Evolutionary conservation across 2,888 invertebrate species (phyloP).

Genomic region (Troilus luridus): DNA sequence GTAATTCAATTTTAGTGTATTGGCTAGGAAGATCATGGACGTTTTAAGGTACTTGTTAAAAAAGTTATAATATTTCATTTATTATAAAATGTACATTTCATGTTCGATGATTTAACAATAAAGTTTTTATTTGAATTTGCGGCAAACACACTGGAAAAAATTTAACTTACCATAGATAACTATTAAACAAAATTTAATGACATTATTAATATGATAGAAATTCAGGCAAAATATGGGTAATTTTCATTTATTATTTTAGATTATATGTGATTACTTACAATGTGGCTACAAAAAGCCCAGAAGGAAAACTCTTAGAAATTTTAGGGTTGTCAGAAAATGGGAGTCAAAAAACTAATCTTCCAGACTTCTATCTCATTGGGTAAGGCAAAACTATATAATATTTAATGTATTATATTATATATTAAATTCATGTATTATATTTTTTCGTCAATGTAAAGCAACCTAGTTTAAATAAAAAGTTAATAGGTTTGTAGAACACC

Average conservation of each 20-base stretch:
- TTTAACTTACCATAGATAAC: not conserved
- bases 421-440: too few species aligned
- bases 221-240: not conserved
- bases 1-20: not conserved
- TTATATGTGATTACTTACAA: constrained; percentile 92
- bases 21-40: constrained; percentile 6
- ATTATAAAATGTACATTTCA: not conserved
- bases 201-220: not conserved
- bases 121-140: not conserved
- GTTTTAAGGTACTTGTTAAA: constrained; percentile 4
- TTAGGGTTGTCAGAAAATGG: constrained; percentile 72
- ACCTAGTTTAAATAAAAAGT: too few species aligned
- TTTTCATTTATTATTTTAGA: constrained; percentile 71
- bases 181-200: not conserved
- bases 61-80: not conserved
- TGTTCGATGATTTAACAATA: not conserved
- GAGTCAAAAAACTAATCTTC: constrained; percentile 77
- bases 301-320: constrained; percentile 75
- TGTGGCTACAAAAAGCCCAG: constrained; percentile 85
- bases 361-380: constrained; percentile 91
- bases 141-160: not conserved
- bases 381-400: constrained; percentile 68
- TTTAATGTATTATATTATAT: not conserved
- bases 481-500: too few species aligned
- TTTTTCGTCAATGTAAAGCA: not conserved